Evolutionary conservation across 1,140 invertebrate genomes (phyloP).

Genomic region (Pomacea maculata): DNA sequence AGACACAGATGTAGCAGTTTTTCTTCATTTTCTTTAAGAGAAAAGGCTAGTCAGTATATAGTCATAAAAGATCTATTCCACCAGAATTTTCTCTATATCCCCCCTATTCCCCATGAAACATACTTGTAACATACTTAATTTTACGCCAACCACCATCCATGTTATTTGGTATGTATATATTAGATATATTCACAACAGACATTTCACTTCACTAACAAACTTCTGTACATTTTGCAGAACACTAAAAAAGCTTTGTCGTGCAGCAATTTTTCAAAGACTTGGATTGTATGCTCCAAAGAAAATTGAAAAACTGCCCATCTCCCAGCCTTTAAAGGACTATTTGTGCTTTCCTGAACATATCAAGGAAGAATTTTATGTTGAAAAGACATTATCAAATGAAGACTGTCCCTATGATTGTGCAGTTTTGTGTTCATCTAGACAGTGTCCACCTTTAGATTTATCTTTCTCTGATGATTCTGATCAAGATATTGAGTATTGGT

Average conservation of each 20-base stretch:
- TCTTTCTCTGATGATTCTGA: conserved; percentile 45
- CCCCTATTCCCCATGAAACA: background rate
- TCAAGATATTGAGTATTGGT: conserved; percentile 26
- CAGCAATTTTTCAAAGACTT: conserved; percentile 42
- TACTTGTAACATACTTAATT: background rate
- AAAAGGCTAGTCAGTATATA: too few species aligned
- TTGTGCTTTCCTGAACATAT: conserved; percentile 46
- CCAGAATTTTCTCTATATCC: background rate
- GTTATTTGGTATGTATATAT: background rate
- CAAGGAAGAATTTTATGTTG: conserved; percentile 46
- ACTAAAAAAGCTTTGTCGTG: conserved; percentile 46
- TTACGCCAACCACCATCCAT: too few species aligned
- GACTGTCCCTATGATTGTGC: conserved; percentile 56
- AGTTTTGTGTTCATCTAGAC: conserved; percentile 36
- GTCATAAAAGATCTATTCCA: too few species aligned
- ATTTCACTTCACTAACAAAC: background rate
- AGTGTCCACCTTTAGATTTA: conserved; percentile 50
- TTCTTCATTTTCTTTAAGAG: too few species aligned
- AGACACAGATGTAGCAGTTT: too few species aligned
- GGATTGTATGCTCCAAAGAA: conserved; percentile 44
- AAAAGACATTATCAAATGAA: conserved; percentile 33
- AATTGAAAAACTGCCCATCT: conserved; percentile 41
- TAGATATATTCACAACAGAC: background rate
- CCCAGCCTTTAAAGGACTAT: conserved; percentile 44
- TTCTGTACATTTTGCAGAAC: conserved; percentile 20